Evolutionary conservation across 2,888 invertebrate genomes (phyloP).

Genomic region (Eristalis tenax): DNA sequence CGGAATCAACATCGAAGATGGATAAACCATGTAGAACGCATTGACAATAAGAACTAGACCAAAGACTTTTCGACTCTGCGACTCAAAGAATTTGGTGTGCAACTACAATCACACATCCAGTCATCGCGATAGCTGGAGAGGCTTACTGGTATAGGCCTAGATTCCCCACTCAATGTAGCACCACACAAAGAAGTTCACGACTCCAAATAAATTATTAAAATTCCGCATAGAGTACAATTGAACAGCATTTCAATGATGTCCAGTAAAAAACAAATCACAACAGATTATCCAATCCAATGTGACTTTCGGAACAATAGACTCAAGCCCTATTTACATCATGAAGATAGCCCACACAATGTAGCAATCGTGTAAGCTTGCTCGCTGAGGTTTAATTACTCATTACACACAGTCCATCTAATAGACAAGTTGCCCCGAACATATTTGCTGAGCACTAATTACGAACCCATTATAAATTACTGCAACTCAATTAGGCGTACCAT

Average conservation of each 20-base stretch:
- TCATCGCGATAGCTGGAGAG: too few species aligned
- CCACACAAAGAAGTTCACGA: too few species aligned
- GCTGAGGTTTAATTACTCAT: constrained; percentile 21
- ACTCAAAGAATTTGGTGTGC: too few species aligned
- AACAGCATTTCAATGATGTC: neutral
- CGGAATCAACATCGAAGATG: too few species aligned
- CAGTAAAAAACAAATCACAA: neutral
- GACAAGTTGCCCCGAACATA: constrained; percentile 23
- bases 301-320: neutral
- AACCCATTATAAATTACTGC: constrained; percentile 51
- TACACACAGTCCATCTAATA: constrained; percentile 14
- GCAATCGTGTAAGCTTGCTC: neutral
- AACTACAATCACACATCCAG: too few species aligned
- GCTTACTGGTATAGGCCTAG: too few species aligned
- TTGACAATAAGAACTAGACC: too few species aligned
- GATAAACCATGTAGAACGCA: too few species aligned
- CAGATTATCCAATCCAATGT: neutral
- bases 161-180: too few species aligned
- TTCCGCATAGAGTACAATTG: neutral
- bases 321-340: neutral
- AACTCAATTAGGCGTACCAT: constrained; percentile 55
- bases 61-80: too few species aligned
- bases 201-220: neutral
- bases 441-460: constrained; percentile 49
- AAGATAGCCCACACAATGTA: neutral